Conservation (phyloP, 2,797 vertebrate genomes). For the Atherinosoma microstoma region DNA sequence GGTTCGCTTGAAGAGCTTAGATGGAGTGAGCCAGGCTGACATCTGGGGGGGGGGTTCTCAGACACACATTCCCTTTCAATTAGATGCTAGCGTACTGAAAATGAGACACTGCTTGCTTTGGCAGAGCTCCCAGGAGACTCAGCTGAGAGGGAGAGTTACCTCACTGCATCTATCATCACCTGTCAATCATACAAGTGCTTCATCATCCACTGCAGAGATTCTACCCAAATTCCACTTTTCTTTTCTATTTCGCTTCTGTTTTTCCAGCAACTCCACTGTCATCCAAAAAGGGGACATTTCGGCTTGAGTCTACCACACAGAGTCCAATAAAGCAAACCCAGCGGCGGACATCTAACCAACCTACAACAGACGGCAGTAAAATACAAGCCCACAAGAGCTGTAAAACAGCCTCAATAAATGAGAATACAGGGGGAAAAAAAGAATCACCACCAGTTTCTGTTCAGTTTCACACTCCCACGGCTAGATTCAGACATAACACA, state of each 20-base stretch:
- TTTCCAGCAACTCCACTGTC: slow-evolving; percentile 15
- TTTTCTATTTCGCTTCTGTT: neutral
- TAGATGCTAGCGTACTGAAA: slow-evolving; percentile 35
- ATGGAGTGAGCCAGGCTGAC: slow-evolving; percentile 37
- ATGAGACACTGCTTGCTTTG: slow-evolving; percentile 34
- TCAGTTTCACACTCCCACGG: slow-evolving; percentile 45
- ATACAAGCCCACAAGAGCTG: slow-evolving; percentile 54
- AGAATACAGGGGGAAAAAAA: slow-evolving; percentile 43
- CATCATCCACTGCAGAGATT: neutral
- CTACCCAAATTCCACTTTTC: neutral
- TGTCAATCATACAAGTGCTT: slow-evolving; percentile 18
- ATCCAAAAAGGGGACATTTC: slow-evolving; percentile 29
- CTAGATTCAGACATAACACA: slow-evolving; percentile 56
- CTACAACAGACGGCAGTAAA: slow-evolving; percentile 62
- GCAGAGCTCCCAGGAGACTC: slow-evolving; percentile 30
- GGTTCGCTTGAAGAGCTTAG: slow-evolving; percentile 19
- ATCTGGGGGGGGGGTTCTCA: slow-evolving; percentile 11
- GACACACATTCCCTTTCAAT: slow-evolving; percentile 47
- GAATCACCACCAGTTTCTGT: slow-evolving; percentile 9
- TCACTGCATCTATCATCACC: slow-evolving; percentile 20
- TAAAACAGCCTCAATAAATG: slow-evolving; percentile 61
- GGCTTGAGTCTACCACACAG: slow-evolving; percentile 25
- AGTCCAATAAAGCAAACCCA: slow-evolving; percentile 56
- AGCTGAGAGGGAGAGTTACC: slow-evolving; percentile 27
- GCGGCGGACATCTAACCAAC: slow-evolving; percentile 51